Conservation (phyloP, 1,140 invertebrate genomes). For the Steinernema khuongi region DNA sequence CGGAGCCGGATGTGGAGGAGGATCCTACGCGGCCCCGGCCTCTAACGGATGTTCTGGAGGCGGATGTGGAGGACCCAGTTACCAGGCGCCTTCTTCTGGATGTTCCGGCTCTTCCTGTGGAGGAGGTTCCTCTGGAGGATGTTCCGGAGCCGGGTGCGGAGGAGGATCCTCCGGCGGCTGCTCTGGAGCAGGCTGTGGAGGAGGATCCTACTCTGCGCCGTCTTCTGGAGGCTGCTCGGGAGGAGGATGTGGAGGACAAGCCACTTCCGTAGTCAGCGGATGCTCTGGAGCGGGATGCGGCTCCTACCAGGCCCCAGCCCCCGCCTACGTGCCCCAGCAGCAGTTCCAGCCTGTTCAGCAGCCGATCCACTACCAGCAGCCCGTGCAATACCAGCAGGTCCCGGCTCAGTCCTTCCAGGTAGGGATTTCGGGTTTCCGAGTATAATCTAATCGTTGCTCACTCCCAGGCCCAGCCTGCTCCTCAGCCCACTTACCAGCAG, state of each 20-base stretch:
- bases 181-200: neutral
- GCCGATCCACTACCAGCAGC: conserved; percentile 19
- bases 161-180: neutral
- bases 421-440: no score
- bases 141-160: neutral
- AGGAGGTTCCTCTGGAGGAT: neutral
- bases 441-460: no score
- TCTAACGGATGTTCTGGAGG: neutral
- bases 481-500: neutral
- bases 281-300: neutral
- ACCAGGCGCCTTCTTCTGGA: neutral
- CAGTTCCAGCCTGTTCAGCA: conserved; percentile 18
- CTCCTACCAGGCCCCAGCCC: no score
- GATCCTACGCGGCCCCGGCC: neutral
- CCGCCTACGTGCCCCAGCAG: no score
- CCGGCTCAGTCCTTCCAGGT: neutral
- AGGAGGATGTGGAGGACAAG: neutral
- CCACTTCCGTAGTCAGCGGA: neutral
- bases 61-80: neutral
- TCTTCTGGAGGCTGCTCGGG: neutral
- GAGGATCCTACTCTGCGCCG: no score
- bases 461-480: conserved; percentile 7
- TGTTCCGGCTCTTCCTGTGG: no score
- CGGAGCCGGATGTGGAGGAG: neutral
- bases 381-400: conserved; percentile 11